phyloP scores from a whole-genome alignment of 2,888 invertebrate species.

The Nomada flava region DNA sequence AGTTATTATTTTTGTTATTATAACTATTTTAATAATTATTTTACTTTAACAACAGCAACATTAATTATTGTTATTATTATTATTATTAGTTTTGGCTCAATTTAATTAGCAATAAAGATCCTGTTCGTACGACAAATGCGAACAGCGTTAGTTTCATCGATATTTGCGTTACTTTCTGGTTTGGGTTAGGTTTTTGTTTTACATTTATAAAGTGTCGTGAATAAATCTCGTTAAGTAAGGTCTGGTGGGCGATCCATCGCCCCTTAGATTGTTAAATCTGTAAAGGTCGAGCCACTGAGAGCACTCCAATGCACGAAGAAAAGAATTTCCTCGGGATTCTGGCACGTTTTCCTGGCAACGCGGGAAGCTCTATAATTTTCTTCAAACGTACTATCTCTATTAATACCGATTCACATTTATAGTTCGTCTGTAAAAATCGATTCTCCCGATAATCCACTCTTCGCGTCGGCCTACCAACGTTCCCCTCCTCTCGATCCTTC shows the following conservation, averaged over 20 bases:
- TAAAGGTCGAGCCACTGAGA: slow-evolving; percentile 32
- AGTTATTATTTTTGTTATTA: neutral
- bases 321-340: slow-evolving; percentile 36
- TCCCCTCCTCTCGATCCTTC: neutral
- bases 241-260: neutral
- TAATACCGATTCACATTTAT: slow-evolving; percentile 12
- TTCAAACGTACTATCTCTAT: slow-evolving; percentile 3
- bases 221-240: slow-evolving; percentile 35
- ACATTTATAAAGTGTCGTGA: neutral
- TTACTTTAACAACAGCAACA: no score
- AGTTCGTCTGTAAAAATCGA: neutral
- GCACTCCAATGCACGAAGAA: slow-evolving; percentile 3
- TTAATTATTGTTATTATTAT: no score
- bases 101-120: no score
- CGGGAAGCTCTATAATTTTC: slow-evolving; percentile 2
- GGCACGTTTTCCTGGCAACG: slow-evolving; percentile 50
- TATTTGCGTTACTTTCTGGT: no score
- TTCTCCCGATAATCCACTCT: neutral
- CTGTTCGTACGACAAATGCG: no score
- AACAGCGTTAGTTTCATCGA: no score
- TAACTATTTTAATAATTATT: neutral
- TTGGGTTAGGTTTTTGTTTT: no score
- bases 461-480: no score
- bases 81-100: no score
- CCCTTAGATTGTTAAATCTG: slow-evolving; percentile 33